phyloP scores from a whole-genome alignment of 1,140 invertebrate species.

The Drosophila orosa region DNA sequence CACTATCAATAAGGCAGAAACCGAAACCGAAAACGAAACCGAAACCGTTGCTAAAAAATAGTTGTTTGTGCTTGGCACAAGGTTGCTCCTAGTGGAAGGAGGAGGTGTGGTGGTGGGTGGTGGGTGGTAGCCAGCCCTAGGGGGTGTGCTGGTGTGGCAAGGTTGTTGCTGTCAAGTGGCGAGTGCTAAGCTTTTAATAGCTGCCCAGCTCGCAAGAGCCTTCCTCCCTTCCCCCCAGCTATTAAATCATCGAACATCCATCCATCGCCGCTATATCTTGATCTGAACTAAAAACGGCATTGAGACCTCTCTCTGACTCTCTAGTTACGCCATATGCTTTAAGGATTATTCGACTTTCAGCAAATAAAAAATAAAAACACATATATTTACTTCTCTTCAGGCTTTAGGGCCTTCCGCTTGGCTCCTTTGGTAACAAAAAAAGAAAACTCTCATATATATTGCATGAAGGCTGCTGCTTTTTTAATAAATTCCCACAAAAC shows the following conservation, averaged over 20 bases:
- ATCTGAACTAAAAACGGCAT: conserved; percentile 32
- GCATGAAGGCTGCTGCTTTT: conserved; percentile 18
- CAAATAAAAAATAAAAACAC: conserved; percentile 30
- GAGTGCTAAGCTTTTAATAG: conserved; percentile 52
- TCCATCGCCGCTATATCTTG: conserved; percentile 11
- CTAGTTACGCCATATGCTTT: conserved; percentile 7
- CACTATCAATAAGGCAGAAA: conserved; percentile 61
- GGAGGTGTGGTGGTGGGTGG: neutral
- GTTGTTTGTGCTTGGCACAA: conserved; percentile 60
- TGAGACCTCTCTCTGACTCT: conserved; percentile 1
- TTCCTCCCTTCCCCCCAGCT: conserved; percentile 9
- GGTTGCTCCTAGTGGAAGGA: conserved; percentile 18
- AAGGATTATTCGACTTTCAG: conserved; percentile 33
- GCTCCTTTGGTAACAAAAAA: neutral
- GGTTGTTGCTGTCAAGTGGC: conserved; percentile 52
- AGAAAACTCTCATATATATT: conserved; percentile 22
- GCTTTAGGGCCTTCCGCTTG: conserved; percentile 8
- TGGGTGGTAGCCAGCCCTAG: conserved; percentile 10
- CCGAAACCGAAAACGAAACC: conserved; percentile 32
- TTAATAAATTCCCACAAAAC: conserved; percentile 30
- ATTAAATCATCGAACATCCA: conserved; percentile 53
- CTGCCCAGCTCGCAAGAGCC: conserved; percentile 36
- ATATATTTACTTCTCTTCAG: conserved; percentile 10
- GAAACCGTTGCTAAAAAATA: conserved; percentile 42
- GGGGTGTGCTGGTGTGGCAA: conserved; percentile 31